Conservation (phyloP, 2,888 invertebrate species). For the Plutella xylostella region DNA sequence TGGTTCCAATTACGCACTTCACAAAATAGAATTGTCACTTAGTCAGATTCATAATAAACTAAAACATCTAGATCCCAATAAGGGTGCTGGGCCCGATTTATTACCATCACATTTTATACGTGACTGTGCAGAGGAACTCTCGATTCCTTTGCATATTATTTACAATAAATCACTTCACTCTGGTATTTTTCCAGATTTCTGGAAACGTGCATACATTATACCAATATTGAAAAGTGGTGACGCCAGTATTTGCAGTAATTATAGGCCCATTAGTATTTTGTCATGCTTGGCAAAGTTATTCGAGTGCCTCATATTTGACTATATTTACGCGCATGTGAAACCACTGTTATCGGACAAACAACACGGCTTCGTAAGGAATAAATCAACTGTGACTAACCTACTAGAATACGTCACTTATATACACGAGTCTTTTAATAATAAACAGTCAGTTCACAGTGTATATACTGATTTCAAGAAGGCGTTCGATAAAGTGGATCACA, state of each 20-base stretch:
- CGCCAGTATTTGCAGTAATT: conserved; percentile 5
- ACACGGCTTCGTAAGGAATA: conserved; percentile 13
- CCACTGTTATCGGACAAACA: conserved; percentile 8
- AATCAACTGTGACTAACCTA: conserved; percentile 16
- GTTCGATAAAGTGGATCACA: background rate
- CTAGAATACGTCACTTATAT: conserved; percentile 11
- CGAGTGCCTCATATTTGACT: conserved; percentile 9
- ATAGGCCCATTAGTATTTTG: conserved; percentile 9
- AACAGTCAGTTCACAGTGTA: background rate
- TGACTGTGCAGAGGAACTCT: background rate
- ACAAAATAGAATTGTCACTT: too few relatives aligned
- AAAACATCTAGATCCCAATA: background rate
- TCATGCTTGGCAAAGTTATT: conserved; percentile 10
- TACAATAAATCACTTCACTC: conserved; percentile 8
- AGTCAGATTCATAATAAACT: background rate
- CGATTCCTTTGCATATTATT: conserved; percentile 1
- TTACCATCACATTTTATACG: background rate
- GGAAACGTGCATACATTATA: conserved; percentile 9
- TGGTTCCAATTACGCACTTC: too few relatives aligned
- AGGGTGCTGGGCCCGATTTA: background rate
- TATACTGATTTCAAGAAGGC: background rate
- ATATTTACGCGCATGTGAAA: conserved; percentile 9
- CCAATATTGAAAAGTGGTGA: conserved; percentile 9
- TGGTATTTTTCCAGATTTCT: conserved; percentile 4
- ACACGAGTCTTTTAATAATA: conserved; percentile 4